A percentile compares a stretch with the other conserved stretches of the same genome.
phyloP scores from a whole-genome alignment of 2,113 vertebrate genomes.

The Sterna hirundo region DNA sequence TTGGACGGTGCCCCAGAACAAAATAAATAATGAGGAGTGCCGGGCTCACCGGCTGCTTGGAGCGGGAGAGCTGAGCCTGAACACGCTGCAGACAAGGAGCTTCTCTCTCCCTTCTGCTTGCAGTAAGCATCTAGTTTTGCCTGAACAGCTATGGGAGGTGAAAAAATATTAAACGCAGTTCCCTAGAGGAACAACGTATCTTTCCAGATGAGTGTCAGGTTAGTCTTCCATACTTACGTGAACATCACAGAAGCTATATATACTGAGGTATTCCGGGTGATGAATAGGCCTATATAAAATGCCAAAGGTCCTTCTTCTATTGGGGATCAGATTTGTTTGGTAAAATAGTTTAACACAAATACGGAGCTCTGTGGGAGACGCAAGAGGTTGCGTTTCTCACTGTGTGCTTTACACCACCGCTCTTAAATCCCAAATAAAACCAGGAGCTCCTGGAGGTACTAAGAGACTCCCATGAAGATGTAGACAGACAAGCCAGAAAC shows the following conservation, averaged over 20 bases:
- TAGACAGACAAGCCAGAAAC: not conserved
- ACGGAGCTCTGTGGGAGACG: not conserved
- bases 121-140: not conserved
- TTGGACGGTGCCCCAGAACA: conserved; percentile 51
- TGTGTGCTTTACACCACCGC: not conserved
- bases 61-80: not conserved
- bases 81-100: not conserved
- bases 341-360: not conserved
- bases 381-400: not conserved
- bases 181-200: not conserved
- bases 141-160: not conserved
- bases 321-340: not conserved
- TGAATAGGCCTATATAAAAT: not conserved
- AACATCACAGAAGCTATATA: not conserved
- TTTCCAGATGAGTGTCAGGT: not conserved
- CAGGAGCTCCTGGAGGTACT: not conserved
- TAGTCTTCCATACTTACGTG: not conserved
- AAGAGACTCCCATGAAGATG: not conserved
- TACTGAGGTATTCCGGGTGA: not conserved
- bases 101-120: not conserved
- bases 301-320: not conserved
- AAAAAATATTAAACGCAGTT: not conserved
- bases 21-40: conserved; percentile 53
- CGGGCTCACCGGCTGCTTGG: conserved; percentile 3
- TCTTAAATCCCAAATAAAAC: not conserved